Evolutionary conservation across 2,888 invertebrate genomes (phyloP).

Genomic region (Cephus nigrinus): DNA sequence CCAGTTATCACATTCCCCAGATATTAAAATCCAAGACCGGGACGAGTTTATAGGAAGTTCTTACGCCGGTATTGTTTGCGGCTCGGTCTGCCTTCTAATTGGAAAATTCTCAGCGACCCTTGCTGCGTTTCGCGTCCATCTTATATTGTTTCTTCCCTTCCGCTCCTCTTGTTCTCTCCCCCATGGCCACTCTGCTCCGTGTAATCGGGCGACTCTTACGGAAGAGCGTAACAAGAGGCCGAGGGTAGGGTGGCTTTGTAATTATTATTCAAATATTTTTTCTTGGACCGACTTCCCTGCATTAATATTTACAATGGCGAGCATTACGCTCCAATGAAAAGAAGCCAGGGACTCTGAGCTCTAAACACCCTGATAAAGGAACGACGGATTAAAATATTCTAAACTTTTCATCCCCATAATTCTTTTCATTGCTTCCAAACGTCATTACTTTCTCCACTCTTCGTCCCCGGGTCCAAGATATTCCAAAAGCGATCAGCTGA

Average conservation of each 20-base stretch:
- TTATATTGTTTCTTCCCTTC: constrained; percentile 17
- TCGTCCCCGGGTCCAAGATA: neutral
- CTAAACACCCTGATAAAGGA: constrained; percentile 3
- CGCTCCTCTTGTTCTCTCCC: constrained; percentile 22
- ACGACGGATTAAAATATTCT: constrained; percentile 33
- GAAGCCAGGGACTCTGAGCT: constrained; percentile 11
- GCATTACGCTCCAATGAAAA: constrained; percentile 12
- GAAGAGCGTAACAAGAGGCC: constrained; percentile 40
- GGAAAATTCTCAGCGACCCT: constrained; percentile 56
- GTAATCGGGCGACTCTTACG: neutral
- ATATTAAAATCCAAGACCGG: neutral
- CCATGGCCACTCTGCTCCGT: neutral
- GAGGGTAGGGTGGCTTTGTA: constrained; percentile 42
- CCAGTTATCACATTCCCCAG: neutral
- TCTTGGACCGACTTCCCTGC: constrained; percentile 43
- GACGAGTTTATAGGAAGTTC: neutral
- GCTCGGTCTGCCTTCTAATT: constrained; percentile 55
- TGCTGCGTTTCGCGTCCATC: constrained; percentile 29
- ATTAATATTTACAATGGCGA: constrained; percentile 58
- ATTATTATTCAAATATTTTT: constrained; percentile 64
- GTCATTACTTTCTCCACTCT: neutral
- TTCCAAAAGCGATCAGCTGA: neutral
- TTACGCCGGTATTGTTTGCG: constrained; percentile 42
- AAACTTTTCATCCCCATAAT: neutral
- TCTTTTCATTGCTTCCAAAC: neutral